Conservation (phyloP, 1,140 invertebrate genomes). For the Trachelipus rathkii region DNA sequence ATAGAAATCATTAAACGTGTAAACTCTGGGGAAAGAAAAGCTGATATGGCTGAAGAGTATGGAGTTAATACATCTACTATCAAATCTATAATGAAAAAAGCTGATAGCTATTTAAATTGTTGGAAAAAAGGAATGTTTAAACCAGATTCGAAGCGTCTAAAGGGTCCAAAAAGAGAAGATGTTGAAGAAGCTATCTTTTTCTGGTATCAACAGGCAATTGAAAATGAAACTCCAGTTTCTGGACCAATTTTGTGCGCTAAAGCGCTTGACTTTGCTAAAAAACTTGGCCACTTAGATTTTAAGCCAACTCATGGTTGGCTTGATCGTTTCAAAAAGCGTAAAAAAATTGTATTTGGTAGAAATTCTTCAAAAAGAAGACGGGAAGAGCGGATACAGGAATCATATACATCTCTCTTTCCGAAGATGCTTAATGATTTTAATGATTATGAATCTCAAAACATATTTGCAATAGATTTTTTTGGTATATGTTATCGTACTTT, state of each 20-base stretch:
- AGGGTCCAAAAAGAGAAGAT: conserved; percentile 42
- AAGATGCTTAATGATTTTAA: conserved; percentile 33
- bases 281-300: conserved; percentile 45
- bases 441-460: conserved; percentile 40
- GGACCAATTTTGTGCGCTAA: conserved; percentile 45
- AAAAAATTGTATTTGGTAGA: conserved; percentile 24
- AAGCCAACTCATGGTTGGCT: conserved; percentile 47
- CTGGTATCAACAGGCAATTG: conserved; percentile 40
- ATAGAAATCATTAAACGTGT: conserved; percentile 44
- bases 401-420: conserved; percentile 34
- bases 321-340: conserved; percentile 44
- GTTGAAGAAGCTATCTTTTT: conserved; percentile 40
- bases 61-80: conserved; percentile 42
- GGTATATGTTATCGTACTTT: conserved; percentile 40
- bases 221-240: conserved; percentile 38
- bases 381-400: conserved; percentile 33
- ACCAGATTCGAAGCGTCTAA: conserved; percentile 38
- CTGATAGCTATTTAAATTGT: conserved; percentile 40
- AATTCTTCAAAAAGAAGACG: conserved; percentile 27
- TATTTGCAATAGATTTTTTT: conserved; percentile 45
- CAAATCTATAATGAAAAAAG: conserved; percentile 44
- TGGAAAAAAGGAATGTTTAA: conserved; percentile 44
- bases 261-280: conserved; percentile 45
- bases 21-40: conserved; percentile 39
- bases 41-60: conserved; percentile 43